These are phyloP conservation scores for Chiridota heheva DNA, from an alignment of 35 echinoderm and acorn worm genomes.

Conservation along the genomic window DNA sequence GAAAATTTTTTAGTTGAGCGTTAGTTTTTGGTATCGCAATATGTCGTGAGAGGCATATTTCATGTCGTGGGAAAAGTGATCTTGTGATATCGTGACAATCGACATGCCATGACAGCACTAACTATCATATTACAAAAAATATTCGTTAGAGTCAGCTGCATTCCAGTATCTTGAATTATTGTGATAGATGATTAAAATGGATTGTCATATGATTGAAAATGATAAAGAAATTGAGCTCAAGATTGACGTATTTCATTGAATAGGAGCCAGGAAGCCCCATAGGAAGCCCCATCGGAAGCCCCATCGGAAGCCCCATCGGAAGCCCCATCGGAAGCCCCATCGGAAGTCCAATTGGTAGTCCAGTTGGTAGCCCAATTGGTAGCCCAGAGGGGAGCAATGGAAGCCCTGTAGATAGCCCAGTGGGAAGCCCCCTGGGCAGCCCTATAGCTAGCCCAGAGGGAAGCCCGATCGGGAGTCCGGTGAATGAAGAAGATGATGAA, in stretches of 20 bases:
- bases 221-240: background rate
- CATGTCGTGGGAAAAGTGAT: no score
- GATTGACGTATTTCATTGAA: background rate
- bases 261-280: constrained; percentile 5
- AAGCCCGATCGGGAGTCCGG: constrained; percentile 23
- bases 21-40: no score
- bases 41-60: no score
- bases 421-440: constrained; percentile 8
- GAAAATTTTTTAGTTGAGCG: no score
- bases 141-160: background rate
- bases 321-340: constrained; percentile 6
- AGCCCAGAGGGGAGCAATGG: constrained; percentile 20
- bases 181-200: background rate
- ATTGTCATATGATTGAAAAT: background rate
- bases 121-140: no score
- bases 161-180: background rate
- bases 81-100: no score
- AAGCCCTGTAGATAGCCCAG: constrained; percentile 21
- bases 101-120: no score
- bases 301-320: constrained; percentile 12
- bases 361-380: background rate
- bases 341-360: background rate
- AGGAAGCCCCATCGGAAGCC: background rate
- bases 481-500: background rate
- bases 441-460: background rate